phyloP scores from a whole-genome alignment of 1,140 invertebrate genomes.

The Eurosta solidaginis region DNA sequence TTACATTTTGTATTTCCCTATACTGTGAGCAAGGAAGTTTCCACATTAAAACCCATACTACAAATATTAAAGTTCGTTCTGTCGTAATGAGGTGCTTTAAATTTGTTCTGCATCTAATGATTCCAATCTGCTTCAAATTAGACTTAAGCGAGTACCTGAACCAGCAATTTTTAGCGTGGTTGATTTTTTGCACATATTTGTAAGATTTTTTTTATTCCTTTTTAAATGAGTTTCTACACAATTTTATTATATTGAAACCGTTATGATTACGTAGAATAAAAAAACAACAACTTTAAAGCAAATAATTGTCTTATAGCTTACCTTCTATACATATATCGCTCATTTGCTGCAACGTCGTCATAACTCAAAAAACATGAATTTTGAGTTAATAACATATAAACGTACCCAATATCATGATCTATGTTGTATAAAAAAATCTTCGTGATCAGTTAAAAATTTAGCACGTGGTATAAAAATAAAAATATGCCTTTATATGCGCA shows the following conservation, averaged over 20 bases:
- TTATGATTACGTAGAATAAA: neutral
- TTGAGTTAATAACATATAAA: no score
- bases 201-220: neutral
- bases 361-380: no score
- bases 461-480: no score
- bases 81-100: neutral
- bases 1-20: no score
- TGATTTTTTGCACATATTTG: neutral
- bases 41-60: neutral
- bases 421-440: no score
- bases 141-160: neutral
- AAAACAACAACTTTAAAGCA: neutral
- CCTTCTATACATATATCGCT: no score
- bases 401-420: no score
- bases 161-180: neutral
- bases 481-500: no score
- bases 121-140: neutral
- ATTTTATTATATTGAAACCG: neutral
- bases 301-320: neutral
- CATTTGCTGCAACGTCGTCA: no score
- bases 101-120: neutral
- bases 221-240: neutral
- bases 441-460: no score
- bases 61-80: neutral
- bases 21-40: no score